phyloP scores from a whole-genome alignment of 1,140 invertebrate genomes.

The Radopholus similis region DNA sequence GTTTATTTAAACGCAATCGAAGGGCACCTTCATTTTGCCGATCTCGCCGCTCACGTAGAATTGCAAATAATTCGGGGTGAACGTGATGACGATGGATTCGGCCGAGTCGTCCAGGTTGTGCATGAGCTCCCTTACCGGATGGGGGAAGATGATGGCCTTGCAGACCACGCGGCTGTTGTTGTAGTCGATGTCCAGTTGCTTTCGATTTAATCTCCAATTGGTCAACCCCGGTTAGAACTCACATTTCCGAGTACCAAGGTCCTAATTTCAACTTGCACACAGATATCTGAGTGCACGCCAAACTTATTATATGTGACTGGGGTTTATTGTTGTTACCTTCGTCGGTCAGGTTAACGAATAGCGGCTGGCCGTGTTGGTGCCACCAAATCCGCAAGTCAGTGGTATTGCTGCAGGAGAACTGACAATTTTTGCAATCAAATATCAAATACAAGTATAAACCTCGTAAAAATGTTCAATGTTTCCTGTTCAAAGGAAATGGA shows the following conservation, averaged over 20 bases:
- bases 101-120: slow-evolving; percentile 8
- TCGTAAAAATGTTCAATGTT: slow-evolving; percentile 15
- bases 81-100: slow-evolving; percentile 10
- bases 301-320: background rate
- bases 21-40: slow-evolving; percentile 1
- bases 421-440: too few species aligned
- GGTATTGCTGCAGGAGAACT: too few species aligned
- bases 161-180: background rate
- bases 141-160: slow-evolving; percentile 4
- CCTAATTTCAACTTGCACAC: slow-evolving; percentile 13
- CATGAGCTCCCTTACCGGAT: slow-evolving; percentile 5
- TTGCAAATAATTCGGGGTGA: slow-evolving; percentile 8
- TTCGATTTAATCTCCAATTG: background rate
- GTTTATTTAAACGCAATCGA: background rate
- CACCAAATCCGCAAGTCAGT: slow-evolving; percentile 3
- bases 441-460: too few species aligned
- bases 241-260: slow-evolving; percentile 6
- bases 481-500: slow-evolving; percentile 4
- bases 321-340: background rate
- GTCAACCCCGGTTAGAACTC: background rate
- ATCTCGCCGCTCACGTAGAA: slow-evolving; percentile 10
- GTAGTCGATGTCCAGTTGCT: slow-evolving; percentile 7
- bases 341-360: slow-evolving; percentile 3
- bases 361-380: background rate
- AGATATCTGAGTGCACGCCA: background rate